Evolutionary conservation across 2,113 vertebrate species (phyloP), one percentile per base, ranked within the genome.

Genomic region (Gadus chalcogrammus): DNA sequence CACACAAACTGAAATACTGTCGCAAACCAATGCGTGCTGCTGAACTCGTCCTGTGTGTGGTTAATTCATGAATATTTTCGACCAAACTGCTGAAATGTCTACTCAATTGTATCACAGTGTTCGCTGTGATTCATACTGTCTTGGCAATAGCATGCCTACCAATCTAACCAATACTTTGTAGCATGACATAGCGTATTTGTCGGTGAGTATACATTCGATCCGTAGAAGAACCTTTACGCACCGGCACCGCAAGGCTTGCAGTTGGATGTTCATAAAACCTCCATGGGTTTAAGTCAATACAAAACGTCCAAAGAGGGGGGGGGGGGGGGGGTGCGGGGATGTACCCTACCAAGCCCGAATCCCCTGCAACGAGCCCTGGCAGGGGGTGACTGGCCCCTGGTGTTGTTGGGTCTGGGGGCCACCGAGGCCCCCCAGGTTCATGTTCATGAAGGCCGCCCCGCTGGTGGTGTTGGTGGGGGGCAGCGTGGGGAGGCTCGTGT

Each of bases 351-450:
- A 97, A 82, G 95, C 95, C 81, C 95, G 92, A 83, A 97, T 97
- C 76, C 95, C 95, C 80, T 95, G 95, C 88, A 96, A 89, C 72
- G 93, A 91, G 70, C 95, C 94, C 84, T 97, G 95, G 60, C 95
- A 96, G 11, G 94, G 82, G 1, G 93, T 82, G 70, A 93, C 92
- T 15, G 91, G 74, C 15, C 91, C 91, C 79, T 94, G 94, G 72
- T 95, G 95, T 0, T 82, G 72, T 27, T 87, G 89, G 5, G 91
- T 70, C 85, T 93, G 94, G 7, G 83, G 0, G 83, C 91, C 83
- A 67, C 85, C 67, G 70, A 90, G 79, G 69, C 77, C 91, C 12
- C 88, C 77, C 93, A 91, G 87, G 90, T 93, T 93, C 93, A 95
- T 80, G 91, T 94, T 95, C 86, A 95, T 92, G 82, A 96, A 96